Conservation (phyloP, 37 sponge, comb jelly and placozoan genomes). For the Agelas oroides region DNA sequence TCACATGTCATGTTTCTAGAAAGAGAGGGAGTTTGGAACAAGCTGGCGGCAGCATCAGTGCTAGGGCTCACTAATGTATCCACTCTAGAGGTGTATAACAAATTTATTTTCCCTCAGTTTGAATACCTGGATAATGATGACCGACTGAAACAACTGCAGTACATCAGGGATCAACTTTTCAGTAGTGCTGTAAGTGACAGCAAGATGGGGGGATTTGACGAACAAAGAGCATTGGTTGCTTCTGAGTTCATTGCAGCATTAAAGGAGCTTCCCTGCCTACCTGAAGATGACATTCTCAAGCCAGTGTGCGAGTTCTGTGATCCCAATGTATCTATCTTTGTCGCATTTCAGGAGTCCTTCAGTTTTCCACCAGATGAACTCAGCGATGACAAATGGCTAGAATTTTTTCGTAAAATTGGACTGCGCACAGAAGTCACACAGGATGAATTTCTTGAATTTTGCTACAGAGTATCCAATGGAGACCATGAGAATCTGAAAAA, state of each 20-base stretch:
- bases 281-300: neutral
- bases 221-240: neutral
- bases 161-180: slow-evolving; percentile 28
- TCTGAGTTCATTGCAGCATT: neutral
- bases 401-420: slow-evolving; percentile 28
- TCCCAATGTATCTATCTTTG: neutral
- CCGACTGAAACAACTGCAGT: slow-evolving; percentile 15
- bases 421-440: neutral
- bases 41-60: neutral
- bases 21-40: slow-evolving; percentile 22
- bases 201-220: no score
- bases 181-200: neutral
- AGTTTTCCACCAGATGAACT: slow-evolving; percentile 21
- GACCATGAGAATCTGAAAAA: neutral
- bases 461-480: slow-evolving; percentile 6
- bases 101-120: slow-evolving; percentile 1
- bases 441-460: slow-evolving; percentile 36
- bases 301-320: slow-evolving; percentile 24
- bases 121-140: neutral
- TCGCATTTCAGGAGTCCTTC: neutral
- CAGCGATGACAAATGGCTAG: slow-evolving; percentile 9
- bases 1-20: slow-evolving; percentile 8
- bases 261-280: slow-evolving; percentile 3
- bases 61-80: neutral
- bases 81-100: slow-evolving; percentile 6